These are phyloP conservation scores for Yponomeuta evonymella DNA, from an alignment of 2,888 invertebrate genomes.

Conservation along the genomic window DNA sequence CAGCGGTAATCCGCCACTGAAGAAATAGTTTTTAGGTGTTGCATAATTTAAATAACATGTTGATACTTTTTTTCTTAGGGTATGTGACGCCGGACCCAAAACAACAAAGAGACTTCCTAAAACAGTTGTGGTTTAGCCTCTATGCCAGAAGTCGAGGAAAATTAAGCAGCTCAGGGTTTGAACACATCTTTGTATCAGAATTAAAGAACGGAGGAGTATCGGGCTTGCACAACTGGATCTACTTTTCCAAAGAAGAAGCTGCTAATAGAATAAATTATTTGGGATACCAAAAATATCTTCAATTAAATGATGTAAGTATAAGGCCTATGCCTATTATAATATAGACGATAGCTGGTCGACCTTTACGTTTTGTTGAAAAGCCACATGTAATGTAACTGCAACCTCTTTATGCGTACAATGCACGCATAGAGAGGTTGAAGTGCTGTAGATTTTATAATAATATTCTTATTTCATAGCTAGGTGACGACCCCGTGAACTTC, in stretches of 20 bases:
- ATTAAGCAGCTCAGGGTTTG: conserved; percentile 93
- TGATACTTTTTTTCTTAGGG: conserved; percentile 48
- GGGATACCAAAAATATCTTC: conserved; percentile 84
- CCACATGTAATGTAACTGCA: no score
- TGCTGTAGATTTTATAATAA: no score
- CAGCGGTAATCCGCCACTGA: no score
- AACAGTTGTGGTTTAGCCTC: conserved; percentile 86
- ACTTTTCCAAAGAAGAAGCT: conserved; percentile 85
- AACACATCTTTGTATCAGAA: conserved; percentile 94
- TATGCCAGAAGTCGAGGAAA: conserved; percentile 87
- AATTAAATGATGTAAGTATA: conserved; percentile 81
- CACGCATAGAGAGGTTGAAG: no score
- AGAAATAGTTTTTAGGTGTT: background rate
- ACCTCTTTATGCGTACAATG: no score
- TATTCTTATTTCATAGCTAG: background rate
- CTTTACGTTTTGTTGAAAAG: no score
- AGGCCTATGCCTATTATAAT: background rate
- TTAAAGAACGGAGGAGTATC: conserved; percentile 85
- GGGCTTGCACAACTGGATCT: conserved; percentile 95
- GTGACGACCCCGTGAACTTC: no score
- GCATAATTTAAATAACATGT: background rate
- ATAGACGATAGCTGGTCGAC: no score
- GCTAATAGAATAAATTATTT: conserved; percentile 84
- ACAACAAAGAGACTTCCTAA: conserved; percentile 83
- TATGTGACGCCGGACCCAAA: conserved; percentile 79